Evolutionary conservation across 2,113 vertebrate species (phyloP).

Genomic region (Trinectes maculatus): DNA sequence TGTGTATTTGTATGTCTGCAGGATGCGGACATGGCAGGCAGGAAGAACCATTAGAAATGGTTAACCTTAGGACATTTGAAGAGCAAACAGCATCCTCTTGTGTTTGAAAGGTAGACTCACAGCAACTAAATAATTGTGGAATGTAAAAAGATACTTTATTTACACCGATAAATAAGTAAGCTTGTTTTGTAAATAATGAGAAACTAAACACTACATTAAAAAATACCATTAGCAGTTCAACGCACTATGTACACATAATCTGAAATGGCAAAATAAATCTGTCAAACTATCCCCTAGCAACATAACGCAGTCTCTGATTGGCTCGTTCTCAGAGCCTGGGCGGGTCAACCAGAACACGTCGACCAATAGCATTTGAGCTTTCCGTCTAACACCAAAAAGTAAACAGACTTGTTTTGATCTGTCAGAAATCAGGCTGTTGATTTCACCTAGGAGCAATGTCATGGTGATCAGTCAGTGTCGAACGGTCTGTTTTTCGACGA

Average conservation of each 20-base stretch:
- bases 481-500: background rate
- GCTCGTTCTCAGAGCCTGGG: constrained; percentile 6
- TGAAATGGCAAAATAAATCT: background rate
- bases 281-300: background rate
- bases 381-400: constrained; percentile 45
- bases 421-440: constrained; percentile 26
- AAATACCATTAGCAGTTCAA: too few relatives aligned
- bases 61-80: constrained; percentile 2
- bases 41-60: background rate
- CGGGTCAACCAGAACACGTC: background rate
- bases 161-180: background rate
- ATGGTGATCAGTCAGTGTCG: background rate
- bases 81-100: constrained; percentile 43
- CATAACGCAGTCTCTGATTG: constrained; percentile 24
- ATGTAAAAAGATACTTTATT: background rate
- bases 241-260: too few relatives aligned
- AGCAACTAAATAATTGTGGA: background rate
- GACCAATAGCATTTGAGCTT: constrained; percentile 43
- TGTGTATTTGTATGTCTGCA: too few relatives aligned
- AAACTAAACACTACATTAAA: too few relatives aligned
- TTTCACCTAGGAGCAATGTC: background rate
- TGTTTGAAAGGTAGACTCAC: constrained; percentile 29
- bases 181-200: too few relatives aligned
- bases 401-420: constrained; percentile 68
- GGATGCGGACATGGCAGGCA: too few relatives aligned